Percentiles rank a stretch among this genome's conserved stretches.
Evolutionary conservation across 2,113 vertebrate genomes (phyloP).

Genomic region (Psittacula cyanocephala): DNA sequence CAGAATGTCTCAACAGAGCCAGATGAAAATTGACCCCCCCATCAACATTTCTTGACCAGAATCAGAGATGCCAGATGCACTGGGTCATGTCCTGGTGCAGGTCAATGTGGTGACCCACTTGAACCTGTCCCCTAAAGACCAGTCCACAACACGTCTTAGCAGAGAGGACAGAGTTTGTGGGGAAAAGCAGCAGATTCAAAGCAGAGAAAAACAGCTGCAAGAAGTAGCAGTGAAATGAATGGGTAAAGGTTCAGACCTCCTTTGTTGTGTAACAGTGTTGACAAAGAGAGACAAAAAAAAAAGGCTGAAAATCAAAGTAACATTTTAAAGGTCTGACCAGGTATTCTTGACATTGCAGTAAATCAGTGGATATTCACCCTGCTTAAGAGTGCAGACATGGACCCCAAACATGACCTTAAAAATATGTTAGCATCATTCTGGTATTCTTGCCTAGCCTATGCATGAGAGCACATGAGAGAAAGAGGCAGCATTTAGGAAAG

Average conservation of each 20-base stretch:
- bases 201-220: not conserved
- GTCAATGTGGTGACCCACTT: not conserved
- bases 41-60: not conserved
- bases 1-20: not conserved
- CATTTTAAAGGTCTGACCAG: not conserved
- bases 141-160: not conserved
- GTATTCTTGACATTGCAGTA: not conserved
- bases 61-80: not conserved
- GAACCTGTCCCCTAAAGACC: not conserved
- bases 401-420: not conserved
- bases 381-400: accelerated
- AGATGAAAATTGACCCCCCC: not conserved
- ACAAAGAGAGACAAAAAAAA: not conserved
- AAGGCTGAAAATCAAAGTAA: not conserved
- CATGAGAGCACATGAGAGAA: not conserved
- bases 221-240: not conserved
- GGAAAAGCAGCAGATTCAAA: not conserved
- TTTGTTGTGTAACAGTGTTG: not conserved
- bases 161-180: not conserved
- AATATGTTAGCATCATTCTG: not conserved
- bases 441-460: not conserved
- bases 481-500: not conserved
- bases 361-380: not conserved
- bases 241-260: not conserved
- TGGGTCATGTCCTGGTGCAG: not conserved